phyloP scores from a whole-genome alignment of 2,113 vertebrate species.

The Rhinopomastus cyanomelas region DNA sequence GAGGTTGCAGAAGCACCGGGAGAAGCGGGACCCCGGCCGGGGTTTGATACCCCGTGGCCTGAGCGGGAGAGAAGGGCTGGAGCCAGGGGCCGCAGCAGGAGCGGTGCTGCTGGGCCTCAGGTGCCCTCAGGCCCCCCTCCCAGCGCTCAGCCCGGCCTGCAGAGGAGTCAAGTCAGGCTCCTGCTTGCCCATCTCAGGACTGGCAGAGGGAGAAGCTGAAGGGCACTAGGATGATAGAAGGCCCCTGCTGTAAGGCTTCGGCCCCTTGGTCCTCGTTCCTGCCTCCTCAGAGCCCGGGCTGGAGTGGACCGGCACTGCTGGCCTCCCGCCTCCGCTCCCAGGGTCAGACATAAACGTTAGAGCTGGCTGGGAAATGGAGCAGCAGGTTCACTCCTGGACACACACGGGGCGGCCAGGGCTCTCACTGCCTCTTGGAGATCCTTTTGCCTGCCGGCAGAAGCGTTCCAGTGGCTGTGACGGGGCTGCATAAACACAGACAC shows the following conservation, averaged over 20 bases:
- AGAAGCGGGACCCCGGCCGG: too few species aligned
- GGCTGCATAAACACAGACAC: slow-evolving; percentile 51
- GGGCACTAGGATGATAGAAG: slow-evolving; percentile 7
- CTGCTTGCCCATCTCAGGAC: too few species aligned
- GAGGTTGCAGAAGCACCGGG: too few species aligned
- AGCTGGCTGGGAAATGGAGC: slow-evolving; percentile 45
- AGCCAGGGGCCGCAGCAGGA: too few species aligned
- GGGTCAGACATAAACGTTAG: slow-evolving; percentile 61
- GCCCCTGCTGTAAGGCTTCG: neutral
- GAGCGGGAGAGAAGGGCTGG: too few species aligned
- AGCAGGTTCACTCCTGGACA: slow-evolving; percentile 59
- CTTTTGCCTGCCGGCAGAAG: slow-evolving; percentile 53
- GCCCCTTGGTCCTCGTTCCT: neutral
- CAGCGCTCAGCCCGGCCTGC: too few species aligned
- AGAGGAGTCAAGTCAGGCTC: too few species aligned
- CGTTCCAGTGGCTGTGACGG: slow-evolving; percentile 52
- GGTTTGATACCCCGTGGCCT: too few species aligned
- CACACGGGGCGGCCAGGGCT: too few species aligned
- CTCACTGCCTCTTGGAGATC: slow-evolving; percentile 41
- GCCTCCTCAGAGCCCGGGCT: slow-evolving; percentile 24
- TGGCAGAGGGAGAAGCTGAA: neutral
- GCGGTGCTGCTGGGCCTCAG: too few species aligned
- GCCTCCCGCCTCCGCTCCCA: slow-evolving; percentile 50
- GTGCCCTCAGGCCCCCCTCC: too few species aligned
- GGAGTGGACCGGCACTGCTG: slow-evolving; percentile 40